phyloP scores from a whole-genome alignment of 2,888 invertebrate genomes.

The Agonopterix alstromeriana region DNA sequence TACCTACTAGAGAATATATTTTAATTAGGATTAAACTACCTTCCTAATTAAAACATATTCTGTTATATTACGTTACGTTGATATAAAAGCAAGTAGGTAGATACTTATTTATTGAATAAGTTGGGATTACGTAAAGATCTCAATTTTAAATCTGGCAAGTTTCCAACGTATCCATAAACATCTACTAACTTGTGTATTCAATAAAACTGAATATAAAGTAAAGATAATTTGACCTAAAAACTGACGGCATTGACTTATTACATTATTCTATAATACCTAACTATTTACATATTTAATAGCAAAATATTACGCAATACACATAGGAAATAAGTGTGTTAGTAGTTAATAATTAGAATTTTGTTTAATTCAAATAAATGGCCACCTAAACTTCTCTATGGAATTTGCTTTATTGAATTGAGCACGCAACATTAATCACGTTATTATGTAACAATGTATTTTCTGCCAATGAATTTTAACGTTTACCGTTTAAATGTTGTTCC shows the following conservation, averaged over 20 bases:
- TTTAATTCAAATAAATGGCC: too few relatives aligned
- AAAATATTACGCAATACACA: not conserved
- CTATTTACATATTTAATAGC: not conserved
- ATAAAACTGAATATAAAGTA: constrained; percentile 3
- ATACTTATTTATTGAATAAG: not conserved
- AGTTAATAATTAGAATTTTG: too few relatives aligned
- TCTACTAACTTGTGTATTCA: not conserved
- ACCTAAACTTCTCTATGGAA: too few relatives aligned
- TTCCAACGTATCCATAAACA: constrained; percentile 3
- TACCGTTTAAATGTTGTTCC: too few relatives aligned
- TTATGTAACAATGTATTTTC: too few relatives aligned
- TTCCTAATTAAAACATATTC: not conserved
- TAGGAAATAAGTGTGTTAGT: too few relatives aligned
- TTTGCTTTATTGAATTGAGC: too few relatives aligned
- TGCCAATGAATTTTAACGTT: too few relatives aligned
- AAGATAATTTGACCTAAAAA: constrained; percentile 4
- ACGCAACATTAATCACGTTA: too few relatives aligned
- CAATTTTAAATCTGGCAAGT: constrained; percentile 7
- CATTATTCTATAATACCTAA: not conserved
- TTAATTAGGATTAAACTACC: not conserved
- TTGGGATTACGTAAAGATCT: constrained; percentile 6
- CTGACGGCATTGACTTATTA: constrained; percentile 5
- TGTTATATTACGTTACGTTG: not conserved
- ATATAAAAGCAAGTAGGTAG: not conserved
- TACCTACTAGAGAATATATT: not conserved